Base-by-base conservation (phyloP, 2,113 vertebrate genomes). In the Nothoprocta pentlandii region DNA sequence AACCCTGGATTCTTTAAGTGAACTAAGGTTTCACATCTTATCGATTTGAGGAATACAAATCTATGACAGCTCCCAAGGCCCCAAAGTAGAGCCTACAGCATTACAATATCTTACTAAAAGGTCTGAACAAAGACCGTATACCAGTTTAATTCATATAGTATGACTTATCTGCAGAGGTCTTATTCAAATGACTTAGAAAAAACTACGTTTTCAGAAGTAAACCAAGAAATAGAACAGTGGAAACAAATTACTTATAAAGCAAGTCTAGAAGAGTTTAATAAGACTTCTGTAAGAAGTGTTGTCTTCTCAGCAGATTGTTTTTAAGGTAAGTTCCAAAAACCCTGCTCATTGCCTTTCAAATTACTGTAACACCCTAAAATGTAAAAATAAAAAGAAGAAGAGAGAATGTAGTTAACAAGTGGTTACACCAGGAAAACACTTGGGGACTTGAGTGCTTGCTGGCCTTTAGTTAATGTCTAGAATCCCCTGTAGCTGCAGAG, bases 401-500 rank as follows among this genome's bases (percentile, higher is more conserved):
- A 98, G 97, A 98, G 97, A 98, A 98, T 97, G 97, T 97, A 97
- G 98, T 97, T 98, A 98, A 98, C 98, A 98, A 98, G 98, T 97
- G 98, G 98, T 99, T 98, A 99, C 98, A 98, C 98, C 98, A 98
- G 98, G 98, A 98, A 98, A 98, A 98, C 98, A 98, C 97, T 98
- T 98, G 98, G 98, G 98, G 98, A 98, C 98, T 98, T 98, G 98
- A 98, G 98, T 98, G 98, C 98, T 98, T 98, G 99, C 98, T 98
- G 98, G 98, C 98, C 98, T 98, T 98, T 99, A 98, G 98, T 98
- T 98, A 98, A 98, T 99, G 98, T 98, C 98, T 99, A 99, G 98
- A 99, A 98, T 99, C 98, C 99, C 98, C 98, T 99, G 99, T 98
- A 98, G 98, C 98, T 98, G 98, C 98, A 99, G 99, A 99, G 98